Evolutionary conservation across 2,888 invertebrate species (phyloP).

Genomic region (Gnatocerus cornutus): DNA sequence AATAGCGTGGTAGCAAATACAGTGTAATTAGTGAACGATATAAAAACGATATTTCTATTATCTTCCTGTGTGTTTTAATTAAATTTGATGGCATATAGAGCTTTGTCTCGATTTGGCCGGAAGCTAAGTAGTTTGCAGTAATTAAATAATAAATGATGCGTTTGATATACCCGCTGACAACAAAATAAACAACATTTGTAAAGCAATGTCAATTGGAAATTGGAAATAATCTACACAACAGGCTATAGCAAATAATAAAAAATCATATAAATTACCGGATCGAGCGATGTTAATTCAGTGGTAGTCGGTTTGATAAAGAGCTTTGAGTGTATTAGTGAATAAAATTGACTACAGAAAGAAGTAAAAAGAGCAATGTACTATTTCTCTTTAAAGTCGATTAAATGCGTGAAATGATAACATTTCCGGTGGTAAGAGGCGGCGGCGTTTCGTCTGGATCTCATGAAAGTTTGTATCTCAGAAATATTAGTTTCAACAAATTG

Average conservation of each 20-base stretch:
- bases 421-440: background rate
- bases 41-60: constrained; percentile 9
- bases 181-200: constrained; percentile 2
- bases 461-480: constrained; percentile 29
- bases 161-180: background rate
- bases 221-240: background rate
- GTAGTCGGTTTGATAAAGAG: too few species aligned
- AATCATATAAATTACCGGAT: background rate
- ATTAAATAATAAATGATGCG: constrained; percentile 17
- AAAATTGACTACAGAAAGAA: too few species aligned
- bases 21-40: constrained; percentile 1
- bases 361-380: too few species aligned
- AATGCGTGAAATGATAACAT: too few species aligned
- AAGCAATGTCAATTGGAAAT: constrained; percentile 1
- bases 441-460: background rate
- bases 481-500: constrained; percentile 44
- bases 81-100: background rate
- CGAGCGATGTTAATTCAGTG: background rate
- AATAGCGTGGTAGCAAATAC: constrained; percentile 3
- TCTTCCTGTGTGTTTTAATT: constrained; percentile 3
- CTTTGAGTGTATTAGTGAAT: too few species aligned
- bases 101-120: constrained; percentile 3
- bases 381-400: too few species aligned
- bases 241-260: background rate
- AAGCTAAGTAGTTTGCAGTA: background rate